Base-by-base conservation (phyloP, 2,888 invertebrate species). In the Lasius fuliginosus region DNA sequence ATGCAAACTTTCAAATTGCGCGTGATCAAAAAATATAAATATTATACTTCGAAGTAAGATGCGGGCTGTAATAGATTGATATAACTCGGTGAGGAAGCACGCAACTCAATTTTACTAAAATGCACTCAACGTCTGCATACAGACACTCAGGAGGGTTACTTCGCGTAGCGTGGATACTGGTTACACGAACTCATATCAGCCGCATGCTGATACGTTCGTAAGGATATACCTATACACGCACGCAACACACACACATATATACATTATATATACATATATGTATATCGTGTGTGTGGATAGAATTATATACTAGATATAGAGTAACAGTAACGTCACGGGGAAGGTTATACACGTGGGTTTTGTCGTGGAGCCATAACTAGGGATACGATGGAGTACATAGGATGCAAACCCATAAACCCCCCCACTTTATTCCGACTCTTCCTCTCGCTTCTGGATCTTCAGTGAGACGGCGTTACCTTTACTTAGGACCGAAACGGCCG, bases 391-490 rank as follows among this genome's bases (percentile, higher is more conserved):
- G 89, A 93, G 92, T 92, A 92, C 93, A 93, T 92, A 93, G 93
- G 93, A 94, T 93, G 93, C 93, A 93, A 93, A 93, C 92, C 92
- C 93, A 94, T 94, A 94, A 94, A 94, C 92, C 91, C 90, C 90
- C 90, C 93, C 89, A 85, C 91, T 88, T 88, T 84, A 86, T 77
- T 56, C 82, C 71, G 83, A 76, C 74, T 82, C 82, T 67, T 71
- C 83, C 40, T 75, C 84, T 82, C 33, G 83, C 84, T 77, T 82
- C 88, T 56, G 65, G 74, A 82, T 75, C 83, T 84, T 87, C 86
- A n/a, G 49, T 5, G 49, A 87, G 89, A 86, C 89, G 86, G 85
- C 73, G 90, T 89, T 88, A 87, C 87, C 88, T 91, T 91, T 89
- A 88, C 88, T 88, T 87, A 88, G 86, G 89, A 83, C 87, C 90